Conservation (phyloP, 53 echinoderm and acorn worm genomes). For the Stichopus horrens region DNA sequence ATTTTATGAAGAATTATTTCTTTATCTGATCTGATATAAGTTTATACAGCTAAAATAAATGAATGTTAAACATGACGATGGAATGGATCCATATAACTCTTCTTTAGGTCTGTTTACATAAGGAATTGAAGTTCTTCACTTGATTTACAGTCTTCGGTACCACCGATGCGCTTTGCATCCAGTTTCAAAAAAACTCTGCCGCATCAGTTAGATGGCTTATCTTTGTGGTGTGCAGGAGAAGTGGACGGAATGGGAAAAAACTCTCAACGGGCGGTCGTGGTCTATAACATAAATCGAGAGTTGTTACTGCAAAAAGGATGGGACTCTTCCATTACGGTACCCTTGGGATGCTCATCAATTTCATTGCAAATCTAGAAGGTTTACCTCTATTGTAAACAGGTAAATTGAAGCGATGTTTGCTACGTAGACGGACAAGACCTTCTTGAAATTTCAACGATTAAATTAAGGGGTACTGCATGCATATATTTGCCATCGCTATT, state of each 20-base stretch:
- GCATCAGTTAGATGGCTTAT: neutral
- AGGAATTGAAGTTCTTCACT: neutral
- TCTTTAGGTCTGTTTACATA: constrained; percentile 3
- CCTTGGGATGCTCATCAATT: constrained; percentile 25
- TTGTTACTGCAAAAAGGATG: constrained; percentile 1
- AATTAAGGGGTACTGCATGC: neutral
- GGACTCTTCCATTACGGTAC: constrained; percentile 18
- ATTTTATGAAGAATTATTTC: too few species aligned
- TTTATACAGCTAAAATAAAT: neutral
- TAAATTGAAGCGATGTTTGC: constrained; percentile 7
- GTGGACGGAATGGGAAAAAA: neutral
- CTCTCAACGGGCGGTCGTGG: neutral
- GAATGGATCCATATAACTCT: neutral
- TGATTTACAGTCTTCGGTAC: constrained; percentile 11
- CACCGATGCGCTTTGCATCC: neutral
- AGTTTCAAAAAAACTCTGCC: neutral
- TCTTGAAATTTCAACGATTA: constrained; percentile 1
- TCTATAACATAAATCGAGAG: neutral
- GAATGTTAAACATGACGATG: constrained; percentile 11
- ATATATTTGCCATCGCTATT: too few species aligned
- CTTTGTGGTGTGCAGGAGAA: neutral
- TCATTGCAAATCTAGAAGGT: neutral
- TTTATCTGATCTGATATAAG: too few species aligned
- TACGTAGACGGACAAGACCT: neutral
- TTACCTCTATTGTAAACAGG: constrained; percentile 35